phyloP scores from a whole-genome alignment of 2,113 vertebrate genomes.

The human region DNA sequence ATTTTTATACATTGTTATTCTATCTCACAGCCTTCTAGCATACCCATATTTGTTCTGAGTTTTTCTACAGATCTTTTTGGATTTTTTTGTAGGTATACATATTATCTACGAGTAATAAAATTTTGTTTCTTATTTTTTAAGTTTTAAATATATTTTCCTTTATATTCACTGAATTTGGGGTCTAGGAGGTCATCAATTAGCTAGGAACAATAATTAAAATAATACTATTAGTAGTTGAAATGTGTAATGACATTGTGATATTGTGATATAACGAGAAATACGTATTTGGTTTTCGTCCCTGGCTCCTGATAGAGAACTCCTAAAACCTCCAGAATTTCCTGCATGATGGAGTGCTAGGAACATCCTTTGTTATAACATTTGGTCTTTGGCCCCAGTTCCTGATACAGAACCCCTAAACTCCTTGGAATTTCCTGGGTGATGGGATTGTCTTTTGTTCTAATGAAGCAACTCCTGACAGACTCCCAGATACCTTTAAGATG shows the following conservation, averaged over 20 bases:
- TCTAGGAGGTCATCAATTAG: neutral
- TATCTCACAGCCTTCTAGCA: neutral
- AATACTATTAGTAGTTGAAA: neutral
- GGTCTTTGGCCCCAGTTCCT: neutral
- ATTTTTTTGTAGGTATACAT: neutral
- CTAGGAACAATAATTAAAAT: neutral
- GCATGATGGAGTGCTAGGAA: neutral
- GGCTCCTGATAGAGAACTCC: neutral
- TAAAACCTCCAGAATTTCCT: neutral
- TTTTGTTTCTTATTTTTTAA: slow-evolving; percentile 20
- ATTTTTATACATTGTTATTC: neutral
- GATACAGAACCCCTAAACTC: neutral
- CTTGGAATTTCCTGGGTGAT: neutral
- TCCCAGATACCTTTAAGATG: neutral
- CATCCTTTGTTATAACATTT: neutral
- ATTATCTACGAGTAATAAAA: neutral
- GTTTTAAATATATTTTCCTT: neutral
- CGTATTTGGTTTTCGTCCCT: neutral
- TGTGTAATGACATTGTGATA: neutral
- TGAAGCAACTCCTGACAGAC: neutral
- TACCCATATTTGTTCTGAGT: neutral
- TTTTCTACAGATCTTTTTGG: neutral
- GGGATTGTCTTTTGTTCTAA: neutral
- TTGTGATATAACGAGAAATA: neutral
- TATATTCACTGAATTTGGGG: neutral